Percentiles rank a stretch among this genome's conserved stretches.
Evolutionary conservation across 2,797 vertebrate genomes (phyloP).

Genomic region (Halcyon smyrnensis): DNA sequence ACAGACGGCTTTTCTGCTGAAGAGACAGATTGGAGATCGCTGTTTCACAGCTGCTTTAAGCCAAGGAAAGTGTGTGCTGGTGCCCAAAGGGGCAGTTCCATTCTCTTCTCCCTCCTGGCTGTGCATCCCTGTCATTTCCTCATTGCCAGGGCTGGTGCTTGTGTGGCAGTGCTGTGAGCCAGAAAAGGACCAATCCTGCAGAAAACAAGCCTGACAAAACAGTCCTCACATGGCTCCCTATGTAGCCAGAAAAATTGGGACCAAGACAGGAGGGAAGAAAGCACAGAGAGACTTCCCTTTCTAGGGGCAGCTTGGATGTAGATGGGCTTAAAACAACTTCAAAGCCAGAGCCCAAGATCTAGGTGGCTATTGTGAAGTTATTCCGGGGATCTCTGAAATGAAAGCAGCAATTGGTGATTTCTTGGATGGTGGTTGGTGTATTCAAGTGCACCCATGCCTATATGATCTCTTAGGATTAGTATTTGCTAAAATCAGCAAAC

Average conservation of each 20-base stretch:
- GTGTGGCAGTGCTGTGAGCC: not conserved
- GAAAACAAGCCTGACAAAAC: not conserved
- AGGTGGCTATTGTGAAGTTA: not conserved
- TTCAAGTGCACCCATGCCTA: not conserved
- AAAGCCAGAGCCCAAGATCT: not conserved
- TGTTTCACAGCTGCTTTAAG: slow-evolving; percentile 6
- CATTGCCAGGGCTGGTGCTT: not conserved
- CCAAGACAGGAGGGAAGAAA: not conserved
- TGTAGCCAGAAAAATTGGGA: not conserved
- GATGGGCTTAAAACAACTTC: not conserved
- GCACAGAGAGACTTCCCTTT: not conserved
- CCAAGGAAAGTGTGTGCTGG: not conserved
- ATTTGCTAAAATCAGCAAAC: not conserved
- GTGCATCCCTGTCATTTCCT: not conserved
- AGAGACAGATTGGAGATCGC: not conserved
- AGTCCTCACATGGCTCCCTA: not conserved
- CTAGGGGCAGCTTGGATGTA: not conserved
- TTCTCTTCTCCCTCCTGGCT: not conserved
- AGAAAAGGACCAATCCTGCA: not conserved
- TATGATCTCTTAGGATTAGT: not conserved
- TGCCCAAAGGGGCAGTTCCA: not conserved
- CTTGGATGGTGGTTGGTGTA: not conserved
- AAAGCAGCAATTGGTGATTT: not conserved
- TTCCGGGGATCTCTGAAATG: not conserved
- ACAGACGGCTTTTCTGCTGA: not conserved